Evolutionary conservation across 2,888 invertebrate species (phyloP).

Genomic region (Drosophila quinaria): DNA sequence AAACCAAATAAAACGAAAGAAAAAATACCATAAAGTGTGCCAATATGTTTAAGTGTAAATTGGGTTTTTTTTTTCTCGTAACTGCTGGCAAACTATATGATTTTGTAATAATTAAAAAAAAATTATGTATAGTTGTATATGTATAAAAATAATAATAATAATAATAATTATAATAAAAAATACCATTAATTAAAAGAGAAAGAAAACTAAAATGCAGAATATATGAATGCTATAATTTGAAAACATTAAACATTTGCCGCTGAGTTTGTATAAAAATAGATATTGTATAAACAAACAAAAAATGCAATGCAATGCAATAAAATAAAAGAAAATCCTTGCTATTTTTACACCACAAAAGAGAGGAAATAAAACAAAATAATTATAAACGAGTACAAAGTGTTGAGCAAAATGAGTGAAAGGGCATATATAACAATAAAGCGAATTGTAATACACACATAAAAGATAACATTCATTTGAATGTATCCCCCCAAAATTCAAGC

Average conservation of each 20-base stretch:
- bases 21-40: constrained; percentile 75
- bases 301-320: constrained; percentile 22
- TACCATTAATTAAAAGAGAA: constrained; percentile 8
- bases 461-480: constrained; percentile 13
- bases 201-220: constrained; percentile 13
- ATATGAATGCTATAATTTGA: constrained; percentile 41
- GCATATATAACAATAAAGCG: constrained; percentile 37
- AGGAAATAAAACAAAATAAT: constrained; percentile 15
- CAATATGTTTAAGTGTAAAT: constrained; percentile 79
- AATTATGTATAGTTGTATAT: constrained; percentile 55
- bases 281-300: constrained; percentile 40
- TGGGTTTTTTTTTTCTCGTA: constrained; percentile 52
- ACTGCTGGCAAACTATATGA: constrained; percentile 49
- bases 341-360: constrained; percentile 71
- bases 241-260: constrained; percentile 49
- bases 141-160: constrained; percentile 19
- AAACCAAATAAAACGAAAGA: not conserved
- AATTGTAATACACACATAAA: constrained; percentile 13
- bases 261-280: constrained; percentile 72
- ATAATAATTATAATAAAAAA: constrained; percentile 18
- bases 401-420: constrained; percentile 60
- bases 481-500: constrained; percentile 5
- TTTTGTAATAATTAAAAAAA: constrained; percentile 71
- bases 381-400: constrained; percentile 74
- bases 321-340: constrained; percentile 45